A percentile compares a stretch with the other conserved stretches of the same genome.
These are phyloP conservation scores for Artemia sinica DNA, from an alignment of 2,888 invertebrate species.

Conservation along the genomic window DNA sequence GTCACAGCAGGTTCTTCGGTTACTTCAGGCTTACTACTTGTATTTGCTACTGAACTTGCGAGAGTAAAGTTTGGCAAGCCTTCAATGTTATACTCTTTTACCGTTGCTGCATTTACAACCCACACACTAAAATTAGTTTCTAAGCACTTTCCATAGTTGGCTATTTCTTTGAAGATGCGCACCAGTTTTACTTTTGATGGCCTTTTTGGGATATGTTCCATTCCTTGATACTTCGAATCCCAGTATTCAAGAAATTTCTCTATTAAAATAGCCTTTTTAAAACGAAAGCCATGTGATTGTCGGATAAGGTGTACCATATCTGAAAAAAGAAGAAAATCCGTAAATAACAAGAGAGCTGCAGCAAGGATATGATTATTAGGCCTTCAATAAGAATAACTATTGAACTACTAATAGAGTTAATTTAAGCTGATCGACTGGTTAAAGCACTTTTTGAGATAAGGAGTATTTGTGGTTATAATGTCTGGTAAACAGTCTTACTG, in stretches of 20 bases:
- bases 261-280: not conserved
- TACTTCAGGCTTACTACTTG: not conserved
- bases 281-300: not conserved
- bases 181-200: not conserved
- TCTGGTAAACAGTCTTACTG: too few species aligned
- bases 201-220: not conserved
- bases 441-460: too few species aligned
- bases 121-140: not conserved
- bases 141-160: slow-evolving; percentile 3
- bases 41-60: not conserved
- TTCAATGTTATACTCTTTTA: not conserved
- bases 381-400: too few species aligned
- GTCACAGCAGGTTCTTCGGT: not conserved
- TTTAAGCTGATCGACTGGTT: too few species aligned
- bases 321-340: not conserved
- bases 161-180: slow-evolving; percentile 3
- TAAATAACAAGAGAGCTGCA: too few species aligned
- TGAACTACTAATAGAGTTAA: too few species aligned
- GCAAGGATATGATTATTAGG: too few species aligned
- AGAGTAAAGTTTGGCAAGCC: slow-evolving; percentile 1
- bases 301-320: not conserved
- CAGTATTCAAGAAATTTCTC: not conserved
- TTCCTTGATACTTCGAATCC: not conserved
- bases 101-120: not conserved
- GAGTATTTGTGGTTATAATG: too few species aligned